A percentile compares a stretch with the other conserved stretches of the same genome.
These are phyloP conservation scores for Gracilinanus agilis DNA, from an alignment of 2,113 vertebrate species.

Conservation along the genomic window DNA sequence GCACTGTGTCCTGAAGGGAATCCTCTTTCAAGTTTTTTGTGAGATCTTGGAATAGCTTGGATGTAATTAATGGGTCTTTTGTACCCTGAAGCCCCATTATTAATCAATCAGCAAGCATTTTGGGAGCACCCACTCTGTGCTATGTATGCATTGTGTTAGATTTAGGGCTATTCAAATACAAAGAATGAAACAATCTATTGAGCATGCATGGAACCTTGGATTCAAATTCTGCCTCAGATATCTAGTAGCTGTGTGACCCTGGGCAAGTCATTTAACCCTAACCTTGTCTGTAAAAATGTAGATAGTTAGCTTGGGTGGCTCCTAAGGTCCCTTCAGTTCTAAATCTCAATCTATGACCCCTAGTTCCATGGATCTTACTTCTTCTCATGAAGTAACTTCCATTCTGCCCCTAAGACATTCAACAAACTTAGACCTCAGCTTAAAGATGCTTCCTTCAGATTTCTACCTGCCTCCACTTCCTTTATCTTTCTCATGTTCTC, in stretches of 20 bases:
- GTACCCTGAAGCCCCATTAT: neutral
- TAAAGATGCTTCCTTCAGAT: neutral
- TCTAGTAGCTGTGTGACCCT: neutral
- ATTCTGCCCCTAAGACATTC: neutral
- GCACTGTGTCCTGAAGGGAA: constrained; percentile 40
- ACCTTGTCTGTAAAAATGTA: neutral
- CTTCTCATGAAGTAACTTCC: neutral
- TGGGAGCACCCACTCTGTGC: neutral
- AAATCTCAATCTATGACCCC: neutral
- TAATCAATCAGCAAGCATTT: neutral
- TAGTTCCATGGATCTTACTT: neutral
- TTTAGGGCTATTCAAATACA: neutral
- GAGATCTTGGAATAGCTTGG: neutral
- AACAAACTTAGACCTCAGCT: neutral
- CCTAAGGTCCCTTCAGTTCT: neutral
- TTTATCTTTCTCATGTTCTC: neutral
- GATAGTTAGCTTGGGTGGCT: neutral
- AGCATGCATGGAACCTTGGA: neutral
- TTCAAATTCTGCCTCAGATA: neutral
- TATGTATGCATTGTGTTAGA: neutral
- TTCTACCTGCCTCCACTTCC: neutral
- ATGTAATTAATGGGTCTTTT: neutral
- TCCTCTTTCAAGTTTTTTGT: constrained; percentile 45
- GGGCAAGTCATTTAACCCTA: neutral
- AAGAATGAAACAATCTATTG: neutral